These are phyloP conservation scores for Nesospiza acunhae DNA, from an alignment of 2,113 vertebrate genomes.

Conservation along the genomic window DNA sequence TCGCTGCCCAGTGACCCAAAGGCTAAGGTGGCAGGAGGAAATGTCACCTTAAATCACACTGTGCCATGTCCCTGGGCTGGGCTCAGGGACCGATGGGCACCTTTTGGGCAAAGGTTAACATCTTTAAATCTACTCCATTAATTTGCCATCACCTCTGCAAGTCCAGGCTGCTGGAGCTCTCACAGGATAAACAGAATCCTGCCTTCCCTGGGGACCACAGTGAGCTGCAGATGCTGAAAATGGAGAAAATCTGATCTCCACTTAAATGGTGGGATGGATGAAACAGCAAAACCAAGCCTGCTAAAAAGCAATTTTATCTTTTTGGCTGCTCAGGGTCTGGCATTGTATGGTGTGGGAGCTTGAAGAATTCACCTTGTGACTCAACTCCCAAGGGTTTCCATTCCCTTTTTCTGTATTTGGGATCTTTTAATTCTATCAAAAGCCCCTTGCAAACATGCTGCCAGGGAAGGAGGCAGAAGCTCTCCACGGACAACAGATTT, in stretches of 20 bases:
- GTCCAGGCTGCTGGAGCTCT: background rate
- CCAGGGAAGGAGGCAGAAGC: background rate
- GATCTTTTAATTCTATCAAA: background rate
- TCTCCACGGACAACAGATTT: background rate
- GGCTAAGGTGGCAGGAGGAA: background rate
- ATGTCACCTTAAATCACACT: background rate
- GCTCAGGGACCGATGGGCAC: background rate
- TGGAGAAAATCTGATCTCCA: background rate
- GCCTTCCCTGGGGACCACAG: background rate
- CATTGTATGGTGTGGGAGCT: background rate
- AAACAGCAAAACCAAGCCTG: background rate
- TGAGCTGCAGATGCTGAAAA: background rate
- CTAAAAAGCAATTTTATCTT: background rate
- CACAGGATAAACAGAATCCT: background rate
- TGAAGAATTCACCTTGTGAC: background rate
- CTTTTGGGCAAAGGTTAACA: conserved; percentile 12
- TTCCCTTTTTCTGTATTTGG: background rate
- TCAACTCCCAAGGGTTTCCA: background rate
- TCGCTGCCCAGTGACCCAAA: background rate
- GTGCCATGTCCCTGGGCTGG: background rate
- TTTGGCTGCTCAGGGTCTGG: background rate
- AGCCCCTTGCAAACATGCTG: background rate
- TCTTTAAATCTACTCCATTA: background rate
- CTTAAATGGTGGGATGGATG: background rate
- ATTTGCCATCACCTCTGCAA: background rate